These are phyloP conservation scores for Sogatella furcifera DNA, from an alignment of 1,140 invertebrate species.

Conservation along the genomic window DNA sequence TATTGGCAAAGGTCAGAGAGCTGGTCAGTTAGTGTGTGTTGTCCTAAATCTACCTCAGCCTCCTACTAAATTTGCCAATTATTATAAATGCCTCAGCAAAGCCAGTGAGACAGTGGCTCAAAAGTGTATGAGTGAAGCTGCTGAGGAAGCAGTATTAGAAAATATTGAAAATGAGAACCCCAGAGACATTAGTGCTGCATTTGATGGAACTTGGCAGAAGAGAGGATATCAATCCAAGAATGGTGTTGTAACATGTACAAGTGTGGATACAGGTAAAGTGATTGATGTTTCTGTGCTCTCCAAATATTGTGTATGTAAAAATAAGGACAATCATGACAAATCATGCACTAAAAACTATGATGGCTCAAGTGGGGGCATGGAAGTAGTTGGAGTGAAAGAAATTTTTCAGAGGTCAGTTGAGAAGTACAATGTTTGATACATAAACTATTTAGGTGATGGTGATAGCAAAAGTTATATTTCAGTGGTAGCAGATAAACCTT, in stretches of 20 bases:
- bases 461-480: neutral
- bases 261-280: constrained; percentile 6
- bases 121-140: constrained; percentile 3
- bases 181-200: constrained; percentile 1
- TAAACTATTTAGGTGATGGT: constrained; percentile 5
- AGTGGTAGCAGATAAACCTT: no score
- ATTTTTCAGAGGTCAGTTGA: constrained; percentile 3
- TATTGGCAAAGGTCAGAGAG: neutral
- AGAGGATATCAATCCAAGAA: constrained; percentile 3
- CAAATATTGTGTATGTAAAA: neutral
- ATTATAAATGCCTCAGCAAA: neutral
- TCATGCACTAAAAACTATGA: neutral
- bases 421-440: constrained; percentile 10
- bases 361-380: constrained; percentile 9
- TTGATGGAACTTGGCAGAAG: constrained; percentile 10
- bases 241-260: constrained; percentile 5
- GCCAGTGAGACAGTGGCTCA: neutral
- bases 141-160: neutral
- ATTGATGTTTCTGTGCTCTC: neutral
- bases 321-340: constrained; percentile 8
- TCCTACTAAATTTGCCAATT: neutral
- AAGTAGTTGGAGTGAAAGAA: neutral
- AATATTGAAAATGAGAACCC: neutral
- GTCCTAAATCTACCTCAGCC: neutral
- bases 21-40: neutral